Evolutionary conservation across 2,113 vertebrate species (phyloP).

Genomic region (Rhynchomys soricoides): DNA sequence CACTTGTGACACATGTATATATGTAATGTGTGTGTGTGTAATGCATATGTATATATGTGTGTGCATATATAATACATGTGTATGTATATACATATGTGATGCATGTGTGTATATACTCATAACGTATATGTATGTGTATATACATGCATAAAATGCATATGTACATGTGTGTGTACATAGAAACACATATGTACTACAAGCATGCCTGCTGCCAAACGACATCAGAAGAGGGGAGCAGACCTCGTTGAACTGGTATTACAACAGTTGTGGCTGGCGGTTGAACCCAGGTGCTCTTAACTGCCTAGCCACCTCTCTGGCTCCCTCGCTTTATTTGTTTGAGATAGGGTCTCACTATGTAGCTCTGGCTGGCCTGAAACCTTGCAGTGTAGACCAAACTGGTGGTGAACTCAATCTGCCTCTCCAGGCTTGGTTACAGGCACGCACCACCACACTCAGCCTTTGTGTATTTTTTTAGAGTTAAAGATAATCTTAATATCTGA

Average conservation of each 20-base stretch:
- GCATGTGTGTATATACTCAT: background rate
- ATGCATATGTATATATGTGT: no score
- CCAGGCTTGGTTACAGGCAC: no score
- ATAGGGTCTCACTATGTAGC: background rate
- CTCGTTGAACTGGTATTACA: background rate
- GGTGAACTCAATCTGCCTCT: background rate
- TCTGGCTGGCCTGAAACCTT: background rate
- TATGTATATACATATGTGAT: background rate
- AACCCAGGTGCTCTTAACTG: background rate
- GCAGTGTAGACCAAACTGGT: background rate
- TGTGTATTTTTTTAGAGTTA: slow-evolving; percentile 48
- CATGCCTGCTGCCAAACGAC: background rate
- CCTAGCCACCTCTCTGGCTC: background rate
- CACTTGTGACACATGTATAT: background rate
- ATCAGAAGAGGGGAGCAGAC: background rate
- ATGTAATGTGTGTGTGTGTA: background rate
- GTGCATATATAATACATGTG: no score
- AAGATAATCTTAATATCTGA: slow-evolving; percentile 36
- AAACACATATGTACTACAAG: background rate
- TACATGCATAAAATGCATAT: background rate
- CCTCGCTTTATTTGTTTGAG: background rate
- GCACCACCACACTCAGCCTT: background rate
- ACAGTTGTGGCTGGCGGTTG: background rate
- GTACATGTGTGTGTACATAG: no score
- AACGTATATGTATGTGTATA: no score